Percentiles rank a stretch among this genome's conserved stretches.
phyloP scores from a whole-genome alignment of 2,797 vertebrate species.

The Threskiornis aethiopicus region DNA sequence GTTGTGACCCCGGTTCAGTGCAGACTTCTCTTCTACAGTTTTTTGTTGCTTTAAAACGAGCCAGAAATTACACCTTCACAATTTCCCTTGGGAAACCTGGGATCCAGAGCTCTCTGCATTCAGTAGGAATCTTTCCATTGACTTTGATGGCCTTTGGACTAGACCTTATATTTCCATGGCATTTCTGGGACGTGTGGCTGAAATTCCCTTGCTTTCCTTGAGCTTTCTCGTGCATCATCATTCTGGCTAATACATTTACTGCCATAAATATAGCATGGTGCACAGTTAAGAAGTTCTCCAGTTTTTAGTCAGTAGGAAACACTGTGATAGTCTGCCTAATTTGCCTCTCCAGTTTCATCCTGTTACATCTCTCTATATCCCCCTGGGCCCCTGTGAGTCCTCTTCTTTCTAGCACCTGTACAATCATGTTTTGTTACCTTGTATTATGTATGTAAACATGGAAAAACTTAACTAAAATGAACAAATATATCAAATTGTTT shows the following conservation, averaged over 20 bases:
- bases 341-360: background rate
- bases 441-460: background rate
- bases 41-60: background rate
- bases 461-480: constrained; percentile 15
- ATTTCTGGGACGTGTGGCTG: constrained; percentile 8
- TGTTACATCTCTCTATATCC: background rate
- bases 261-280: background rate
- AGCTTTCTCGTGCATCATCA: background rate
- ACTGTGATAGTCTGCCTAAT: background rate
- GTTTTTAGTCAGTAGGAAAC: background rate
- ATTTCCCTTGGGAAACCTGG: constrained; percentile 10
- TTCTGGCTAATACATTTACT: background rate
- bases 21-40: background rate
- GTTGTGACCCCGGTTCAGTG: background rate
- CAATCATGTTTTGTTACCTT: background rate
- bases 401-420: background rate
- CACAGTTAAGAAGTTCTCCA: background rate
- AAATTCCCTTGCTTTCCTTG: background rate
- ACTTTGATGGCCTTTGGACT: constrained; percentile 54
- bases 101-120: constrained; percentile 22
- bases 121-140: constrained; percentile 42
- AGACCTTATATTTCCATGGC: constrained; percentile 11
- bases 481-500: constrained; percentile 22
- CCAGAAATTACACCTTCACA: background rate
- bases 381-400: background rate